phyloP scores from a whole-genome alignment of 1,140 invertebrate species.

The Brachionus plicatilis region DNA sequence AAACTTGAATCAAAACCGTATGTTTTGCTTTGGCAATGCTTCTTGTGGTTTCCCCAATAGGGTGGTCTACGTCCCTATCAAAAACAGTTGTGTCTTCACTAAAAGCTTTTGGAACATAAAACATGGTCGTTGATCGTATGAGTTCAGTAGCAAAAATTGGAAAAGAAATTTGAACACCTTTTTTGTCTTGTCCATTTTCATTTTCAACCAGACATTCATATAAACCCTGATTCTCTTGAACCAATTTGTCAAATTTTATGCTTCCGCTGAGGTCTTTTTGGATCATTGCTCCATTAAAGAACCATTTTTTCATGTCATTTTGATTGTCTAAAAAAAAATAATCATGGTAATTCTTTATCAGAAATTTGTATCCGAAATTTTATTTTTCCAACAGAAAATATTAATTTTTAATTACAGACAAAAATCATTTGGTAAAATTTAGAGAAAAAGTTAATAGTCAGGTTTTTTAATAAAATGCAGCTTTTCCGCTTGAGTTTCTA shows the following conservation, averaged over 20 bases:
- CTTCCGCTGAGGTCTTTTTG: background rate
- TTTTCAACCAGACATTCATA: background rate
- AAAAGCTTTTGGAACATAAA: background rate
- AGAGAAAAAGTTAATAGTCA: too few relatives aligned
- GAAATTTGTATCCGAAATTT: too few relatives aligned
- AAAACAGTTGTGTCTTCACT: background rate
- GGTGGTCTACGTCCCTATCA: background rate
- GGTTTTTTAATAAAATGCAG: too few relatives aligned
- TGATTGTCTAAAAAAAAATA: background rate
- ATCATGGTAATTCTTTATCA: too few relatives aligned
- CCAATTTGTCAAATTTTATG: background rate
- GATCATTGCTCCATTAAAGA: background rate
- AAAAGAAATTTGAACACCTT: background rate
- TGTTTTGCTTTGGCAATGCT: background rate
- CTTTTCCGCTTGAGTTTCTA: too few relatives aligned
- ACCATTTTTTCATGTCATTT: background rate
- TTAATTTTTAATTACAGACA: too few relatives aligned
- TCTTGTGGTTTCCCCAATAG: background rate
- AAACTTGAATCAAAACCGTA: slow-evolving; percentile 8
- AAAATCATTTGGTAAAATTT: too few relatives aligned
- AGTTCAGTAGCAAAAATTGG: background rate
- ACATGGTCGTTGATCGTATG: background rate
- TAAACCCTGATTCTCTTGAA: background rate
- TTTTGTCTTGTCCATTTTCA: background rate
- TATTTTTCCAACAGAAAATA: too few relatives aligned